These are phyloP conservation scores for Crossocerus cetratus DNA, from an alignment of 2,888 invertebrate genomes.

Conservation along the genomic window DNA sequence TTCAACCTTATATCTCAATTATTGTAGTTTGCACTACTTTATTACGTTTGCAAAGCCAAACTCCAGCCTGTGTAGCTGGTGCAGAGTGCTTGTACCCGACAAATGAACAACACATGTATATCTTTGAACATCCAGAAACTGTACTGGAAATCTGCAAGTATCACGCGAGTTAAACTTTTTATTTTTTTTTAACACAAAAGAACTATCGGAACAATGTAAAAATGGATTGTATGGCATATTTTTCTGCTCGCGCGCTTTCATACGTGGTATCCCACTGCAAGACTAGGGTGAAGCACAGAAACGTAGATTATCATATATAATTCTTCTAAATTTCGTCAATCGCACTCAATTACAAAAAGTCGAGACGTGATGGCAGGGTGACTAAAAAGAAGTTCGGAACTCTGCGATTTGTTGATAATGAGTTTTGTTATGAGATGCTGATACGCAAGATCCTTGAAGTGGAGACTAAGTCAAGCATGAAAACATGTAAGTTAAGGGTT, in stretches of 20 bases:
- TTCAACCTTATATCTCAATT: constrained; percentile 30
- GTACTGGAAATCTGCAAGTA: constrained; percentile 10
- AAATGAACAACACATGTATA: constrained; percentile 19
- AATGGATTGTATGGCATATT: constrained; percentile 46
- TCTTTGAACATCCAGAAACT: constrained; percentile 26
- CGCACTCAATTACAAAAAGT: constrained; percentile 37
- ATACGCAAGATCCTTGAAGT: constrained; percentile 37
- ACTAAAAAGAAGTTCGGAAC: constrained; percentile 38
- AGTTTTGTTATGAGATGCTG: constrained; percentile 66
- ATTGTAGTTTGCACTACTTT: constrained; percentile 40
- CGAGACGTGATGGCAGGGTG: constrained; percentile 38
- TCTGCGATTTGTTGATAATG: constrained; percentile 65
- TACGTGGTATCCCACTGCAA: constrained; percentile 35
- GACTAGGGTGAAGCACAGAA: constrained; percentile 19
- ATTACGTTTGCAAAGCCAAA: constrained; percentile 34
- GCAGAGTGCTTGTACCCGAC: constrained; percentile 21
- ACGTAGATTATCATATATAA: constrained; percentile 15
- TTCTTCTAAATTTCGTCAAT: constrained; percentile 39
- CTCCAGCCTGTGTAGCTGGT: constrained; percentile 33
- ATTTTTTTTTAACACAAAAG: constrained; percentile 39
- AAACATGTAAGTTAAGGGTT: constrained; percentile 15
- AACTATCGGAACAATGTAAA: constrained; percentile 41
- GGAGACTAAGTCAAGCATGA: constrained; percentile 30
- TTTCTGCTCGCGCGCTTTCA: constrained; percentile 52
- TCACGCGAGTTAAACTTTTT: constrained; percentile 36